These are phyloP conservation scores for Vandiemenella viatica DNA, from an alignment of 2,888 invertebrate genomes.

Conservation along the genomic window DNA sequence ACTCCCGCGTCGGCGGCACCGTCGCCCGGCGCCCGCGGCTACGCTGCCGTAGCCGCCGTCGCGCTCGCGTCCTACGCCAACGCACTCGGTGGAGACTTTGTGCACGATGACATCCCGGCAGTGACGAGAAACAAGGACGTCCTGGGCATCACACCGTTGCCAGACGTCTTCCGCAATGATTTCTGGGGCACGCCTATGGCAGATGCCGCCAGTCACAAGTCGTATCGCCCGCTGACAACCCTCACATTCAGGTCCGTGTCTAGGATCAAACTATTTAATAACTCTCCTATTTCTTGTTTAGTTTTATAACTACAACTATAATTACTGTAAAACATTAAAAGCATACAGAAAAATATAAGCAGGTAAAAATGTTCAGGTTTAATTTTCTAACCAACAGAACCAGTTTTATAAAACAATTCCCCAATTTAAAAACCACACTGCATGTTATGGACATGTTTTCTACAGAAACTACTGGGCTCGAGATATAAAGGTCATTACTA, in stretches of 20 bases:
- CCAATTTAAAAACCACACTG: too few species aligned
- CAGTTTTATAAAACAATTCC: too few species aligned
- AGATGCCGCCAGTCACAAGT: slow-evolving; percentile 70
- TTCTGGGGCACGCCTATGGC: slow-evolving; percentile 85
- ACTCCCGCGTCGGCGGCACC: not conserved
- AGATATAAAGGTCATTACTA: too few species aligned
- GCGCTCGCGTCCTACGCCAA: slow-evolving; percentile 56
- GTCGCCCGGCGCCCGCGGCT: slow-evolving; percentile 21
- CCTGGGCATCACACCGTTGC: slow-evolving; percentile 44
- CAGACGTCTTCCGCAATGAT: slow-evolving; percentile 56
- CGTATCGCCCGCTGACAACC: slow-evolving; percentile 69
- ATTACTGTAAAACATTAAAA: too few species aligned
- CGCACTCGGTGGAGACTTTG: slow-evolving; percentile 64
- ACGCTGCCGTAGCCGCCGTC: slow-evolving; percentile 46
- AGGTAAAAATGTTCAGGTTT: too few species aligned
- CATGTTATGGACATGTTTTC: too few species aligned
- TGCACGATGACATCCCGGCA: slow-evolving; percentile 78
- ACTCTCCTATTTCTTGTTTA: too few species aligned
- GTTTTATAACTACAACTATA: too few species aligned
- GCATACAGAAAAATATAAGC: too few species aligned
- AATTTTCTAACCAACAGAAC: too few species aligned
- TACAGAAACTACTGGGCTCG: too few species aligned
- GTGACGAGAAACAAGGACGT: slow-evolving; percentile 71
- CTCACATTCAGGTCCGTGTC: slow-evolving; percentile 68
- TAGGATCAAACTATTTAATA: too few species aligned